phyloP scores from a whole-genome alignment of 2,113 vertebrate species.

The Monopterus albus region DNA sequence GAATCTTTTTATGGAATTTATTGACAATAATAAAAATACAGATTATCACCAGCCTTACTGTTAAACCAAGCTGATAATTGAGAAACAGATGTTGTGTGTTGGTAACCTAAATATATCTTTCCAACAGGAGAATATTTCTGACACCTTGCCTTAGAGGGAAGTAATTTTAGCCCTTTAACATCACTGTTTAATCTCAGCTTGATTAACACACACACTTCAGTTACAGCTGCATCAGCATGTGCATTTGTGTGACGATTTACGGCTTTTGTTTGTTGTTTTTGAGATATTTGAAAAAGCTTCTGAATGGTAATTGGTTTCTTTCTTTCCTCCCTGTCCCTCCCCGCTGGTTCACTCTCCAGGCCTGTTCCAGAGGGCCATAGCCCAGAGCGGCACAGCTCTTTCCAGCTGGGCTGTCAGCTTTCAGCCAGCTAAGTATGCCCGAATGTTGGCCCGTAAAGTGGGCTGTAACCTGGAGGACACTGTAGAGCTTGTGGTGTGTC shows the following conservation, averaged over 20 bases:
- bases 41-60: background rate
- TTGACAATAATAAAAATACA: too few species aligned
- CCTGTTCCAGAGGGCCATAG: slow-evolving; percentile 98
- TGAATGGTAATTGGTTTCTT: background rate
- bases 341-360: slow-evolving; percentile 81
- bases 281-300: background rate
- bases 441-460: slow-evolving; percentile 95
- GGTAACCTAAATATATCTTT: too few species aligned
- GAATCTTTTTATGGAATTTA: too few species aligned
- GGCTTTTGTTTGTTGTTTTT: too few species aligned
- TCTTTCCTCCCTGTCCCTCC: slow-evolving; percentile 24
- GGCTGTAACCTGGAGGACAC: slow-evolving; percentile 97
- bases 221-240: too few species aligned
- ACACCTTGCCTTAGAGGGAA: too few species aligned
- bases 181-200: too few species aligned
- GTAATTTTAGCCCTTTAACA: too few species aligned
- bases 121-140: background rate
- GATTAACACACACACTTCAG: too few species aligned
- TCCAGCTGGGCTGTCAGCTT: slow-evolving; percentile 99
- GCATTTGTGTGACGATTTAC: too few species aligned
- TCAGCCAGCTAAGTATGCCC: slow-evolving; percentile 96
- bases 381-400: slow-evolving; percentile 96
- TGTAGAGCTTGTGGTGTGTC: slow-evolving; percentile 93
- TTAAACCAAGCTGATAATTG: background rate
- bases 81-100: background rate